Evolutionary conservation across 2,113 vertebrate species (phyloP), one percentile per base, ranked within the genome.

Genomic region (Paramisgurnus dabryanus): DNA sequence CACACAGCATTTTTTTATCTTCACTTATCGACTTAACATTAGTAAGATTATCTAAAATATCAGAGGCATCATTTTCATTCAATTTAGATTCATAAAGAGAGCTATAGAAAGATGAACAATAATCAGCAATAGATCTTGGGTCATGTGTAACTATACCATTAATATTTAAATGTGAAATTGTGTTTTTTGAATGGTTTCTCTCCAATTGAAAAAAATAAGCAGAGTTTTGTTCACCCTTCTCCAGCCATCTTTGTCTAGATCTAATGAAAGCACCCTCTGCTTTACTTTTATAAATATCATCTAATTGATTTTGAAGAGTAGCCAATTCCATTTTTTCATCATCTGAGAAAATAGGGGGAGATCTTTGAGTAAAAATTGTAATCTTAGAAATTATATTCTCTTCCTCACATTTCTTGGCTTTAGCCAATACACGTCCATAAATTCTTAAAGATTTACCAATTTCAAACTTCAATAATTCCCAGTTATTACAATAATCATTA

Each of bases 1-100:
- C 22, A 22, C 73, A 70, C 74, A 82, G 10, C 18, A 27, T 10
- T 18, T 60, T 77, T 53, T 68, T 49, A 40, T 65, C 39, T 55
- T 27, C 15, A 47, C 6, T 17, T 7, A 61, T 6, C 43, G 18
- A 17, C 17, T 55, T 55, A 1, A 6, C 4, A 4, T 55, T 70
- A 17, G 0, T 22, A 2, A 67, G 7, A 4, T 53, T 60, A 34
- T 40, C 10, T 4, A 69, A 47, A 18, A 76, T 60, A 11, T 2
- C 4, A 9, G 27, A 49, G 2, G 64, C 22, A 22, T 22, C 22
- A 22, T 22, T 67, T 11, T 75, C 3, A 34, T 43, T 47, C 9
- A 49, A 41, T 6, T 17, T 69, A 5, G 64, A 49, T 9, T 15
- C 47, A 17, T 69, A 61, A 7, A 70, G 53, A 12, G 0, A 50